Evolutionary conservation across 2,113 vertebrate species (phyloP).

Genomic region (Anguilla rostrata): DNA sequence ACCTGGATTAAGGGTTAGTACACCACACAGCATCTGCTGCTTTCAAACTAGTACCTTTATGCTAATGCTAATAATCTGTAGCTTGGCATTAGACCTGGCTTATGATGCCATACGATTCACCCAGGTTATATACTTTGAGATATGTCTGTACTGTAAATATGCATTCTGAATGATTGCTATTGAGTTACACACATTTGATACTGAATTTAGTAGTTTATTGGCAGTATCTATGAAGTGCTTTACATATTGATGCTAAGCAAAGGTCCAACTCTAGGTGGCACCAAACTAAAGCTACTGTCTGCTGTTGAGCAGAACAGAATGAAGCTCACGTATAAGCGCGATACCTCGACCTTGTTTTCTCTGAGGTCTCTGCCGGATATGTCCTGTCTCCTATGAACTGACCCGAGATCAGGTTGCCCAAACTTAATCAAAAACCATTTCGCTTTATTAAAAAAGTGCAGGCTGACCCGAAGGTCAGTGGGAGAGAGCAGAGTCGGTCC

Average conservation of each 20-base stretch:
- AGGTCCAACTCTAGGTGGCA: conserved; percentile 5
- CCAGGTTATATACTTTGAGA: not conserved
- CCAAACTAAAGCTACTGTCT: not conserved
- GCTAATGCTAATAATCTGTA: not conserved
- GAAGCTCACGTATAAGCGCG: not conserved
- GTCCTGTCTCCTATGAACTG: not conserved
- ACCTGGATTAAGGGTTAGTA: conserved; percentile 61
- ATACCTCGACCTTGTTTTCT: not conserved
- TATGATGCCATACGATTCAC: not conserved
- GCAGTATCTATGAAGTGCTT: not conserved
- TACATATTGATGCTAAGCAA: not conserved
- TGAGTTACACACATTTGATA: too few relatives aligned
- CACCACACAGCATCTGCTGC: not conserved
- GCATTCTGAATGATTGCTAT: too few relatives aligned
- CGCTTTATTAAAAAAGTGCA: not conserved
- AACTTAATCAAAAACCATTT: not conserved
- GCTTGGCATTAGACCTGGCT: not conserved
- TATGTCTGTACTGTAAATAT: not conserved
- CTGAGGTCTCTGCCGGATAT: not conserved
- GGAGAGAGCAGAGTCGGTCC: too few relatives aligned
- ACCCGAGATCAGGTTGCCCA: not conserved
- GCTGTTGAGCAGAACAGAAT: not conserved
- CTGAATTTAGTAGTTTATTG: not conserved
- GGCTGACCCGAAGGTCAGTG: too few relatives aligned
- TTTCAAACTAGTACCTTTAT: not conserved